phyloP scores from a whole-genome alignment of 2,113 vertebrate species.

The Lipophrys pholis region DNA sequence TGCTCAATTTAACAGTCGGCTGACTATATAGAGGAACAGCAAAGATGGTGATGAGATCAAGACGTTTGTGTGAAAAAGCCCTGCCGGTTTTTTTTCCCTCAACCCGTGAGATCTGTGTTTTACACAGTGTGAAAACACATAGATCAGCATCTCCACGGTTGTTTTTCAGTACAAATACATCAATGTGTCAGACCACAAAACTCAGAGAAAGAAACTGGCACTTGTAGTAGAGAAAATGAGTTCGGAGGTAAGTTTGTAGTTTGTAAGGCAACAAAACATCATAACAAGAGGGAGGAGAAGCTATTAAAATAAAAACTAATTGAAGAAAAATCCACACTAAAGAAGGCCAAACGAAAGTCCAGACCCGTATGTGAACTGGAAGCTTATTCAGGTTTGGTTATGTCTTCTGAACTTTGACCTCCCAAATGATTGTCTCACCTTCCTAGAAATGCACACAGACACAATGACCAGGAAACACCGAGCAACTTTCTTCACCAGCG shows the following conservation, averaged over 20 bases:
- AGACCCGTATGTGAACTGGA: not conserved
- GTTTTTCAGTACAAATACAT: constrained; percentile 14
- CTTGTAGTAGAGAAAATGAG: not conserved
- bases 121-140: constrained; percentile 7
- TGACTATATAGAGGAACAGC: constrained; percentile 10
- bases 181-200: constrained; percentile 22
- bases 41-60: constrained; percentile 25
- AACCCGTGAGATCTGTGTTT: constrained; percentile 20
- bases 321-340: not conserved
- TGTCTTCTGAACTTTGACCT: constrained; percentile 67
- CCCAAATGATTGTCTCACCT: constrained; percentile 36
- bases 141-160: not conserved
- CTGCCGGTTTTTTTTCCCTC: not conserved
- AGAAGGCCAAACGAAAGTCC: not conserved
- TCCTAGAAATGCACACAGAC: constrained; percentile 48
- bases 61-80: constrained; percentile 9
- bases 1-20: constrained; percentile 17
- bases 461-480: constrained; percentile 83
- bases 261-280: too few species aligned
- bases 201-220: constrained; percentile 5
- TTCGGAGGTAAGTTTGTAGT: too few species aligned
- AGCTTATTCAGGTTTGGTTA: constrained; percentile 6
- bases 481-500: constrained; percentile 65
- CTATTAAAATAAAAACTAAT: too few species aligned
- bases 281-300: not conserved